Conservation (phyloP, 2,888 invertebrate species). For the Luperina testacea region DNA sequence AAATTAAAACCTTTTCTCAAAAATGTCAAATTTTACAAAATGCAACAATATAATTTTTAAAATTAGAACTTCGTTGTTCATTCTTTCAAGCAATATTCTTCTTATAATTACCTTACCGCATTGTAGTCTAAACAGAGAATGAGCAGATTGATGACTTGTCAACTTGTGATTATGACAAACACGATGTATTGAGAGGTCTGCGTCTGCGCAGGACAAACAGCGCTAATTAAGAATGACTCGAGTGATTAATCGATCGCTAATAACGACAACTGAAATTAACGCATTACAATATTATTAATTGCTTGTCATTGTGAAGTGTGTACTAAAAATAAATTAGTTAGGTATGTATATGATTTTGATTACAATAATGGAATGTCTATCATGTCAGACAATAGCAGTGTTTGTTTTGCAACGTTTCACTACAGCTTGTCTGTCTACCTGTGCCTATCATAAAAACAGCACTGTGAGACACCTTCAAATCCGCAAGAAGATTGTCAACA, state of each 20-base stretch:
- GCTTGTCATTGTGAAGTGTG: slow-evolving; percentile 18
- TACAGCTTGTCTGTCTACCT: not conserved
- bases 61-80: not conserved
- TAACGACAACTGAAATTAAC: slow-evolving; percentile 51
- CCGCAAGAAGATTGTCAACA: not conserved
- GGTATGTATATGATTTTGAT: slow-evolving; percentile 4
- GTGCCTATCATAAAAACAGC: not conserved
- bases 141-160: slow-evolving; percentile 56
- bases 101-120: slow-evolving; percentile 33
- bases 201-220: slow-evolving; percentile 43
- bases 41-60: not conserved
- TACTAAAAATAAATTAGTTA: slow-evolving; percentile 18
- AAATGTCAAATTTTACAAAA: not conserved
- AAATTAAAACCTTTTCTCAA: not conserved
- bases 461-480: not conserved
- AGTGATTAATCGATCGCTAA: slow-evolving; percentile 58
- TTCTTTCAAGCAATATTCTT: slow-evolving; percentile 16
- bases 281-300: slow-evolving; percentile 40
- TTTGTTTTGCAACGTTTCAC: not conserved
- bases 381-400: not conserved
- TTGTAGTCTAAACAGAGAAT: slow-evolving; percentile 35
- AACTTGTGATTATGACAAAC: slow-evolving; percentile 45
- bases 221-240: slow-evolving; percentile 53
- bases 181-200: slow-evolving; percentile 43
- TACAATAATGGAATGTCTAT: slow-evolving; percentile 5